Evolutionary conservation across 1,140 invertebrate species (phyloP), one percentile per base, ranked within the genome.

Genomic region (Lepeophtheirus salmonis): DNA sequence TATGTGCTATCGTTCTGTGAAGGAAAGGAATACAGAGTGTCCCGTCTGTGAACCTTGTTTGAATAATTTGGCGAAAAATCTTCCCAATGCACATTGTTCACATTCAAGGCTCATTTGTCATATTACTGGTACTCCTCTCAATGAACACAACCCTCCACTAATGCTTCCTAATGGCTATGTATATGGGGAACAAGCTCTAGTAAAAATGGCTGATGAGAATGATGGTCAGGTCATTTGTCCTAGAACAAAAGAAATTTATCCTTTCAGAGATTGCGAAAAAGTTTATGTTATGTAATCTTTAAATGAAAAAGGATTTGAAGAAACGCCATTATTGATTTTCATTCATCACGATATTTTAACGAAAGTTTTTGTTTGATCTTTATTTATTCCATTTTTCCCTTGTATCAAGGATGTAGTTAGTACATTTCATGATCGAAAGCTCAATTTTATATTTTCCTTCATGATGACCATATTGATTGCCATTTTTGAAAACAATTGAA

Each of bases 81-180:
- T 97, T 66, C 94, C 95, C 48, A 94, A 86, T 73, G 89, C 92
- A 50, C 94, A 97, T 75, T 94, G 89, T 71, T 88, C 89, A 20
- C 91, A 97, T 70, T 90, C 89, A 62, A 80, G 87, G 49, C 77
- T 98, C 2, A 86, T 97, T 64, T 95, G 89, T 69, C 80, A 83
- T 65, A 85, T 96, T 63, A 89, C 86, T 55, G 87, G 89, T 3
- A 77, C 85, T 64, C 83, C 88, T n/a, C 75, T 98, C 51, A 95
- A 97, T 75, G 94, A 97, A 72, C 82, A 97, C 71, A 97, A 98
- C 74, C 86, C 85, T 64, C 94, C 95, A 0, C 87, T 97, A 82
- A 91, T 95, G 82, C 78, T 97, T 70, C 94, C 95, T 48, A 97
- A 97, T 76, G 92, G 92, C 59, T 85, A 90, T 73, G 89, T 97